Evolutionary conservation across 2,113 vertebrate species (phyloP).

Genomic region (Phyllostomus hastatus): DNA sequence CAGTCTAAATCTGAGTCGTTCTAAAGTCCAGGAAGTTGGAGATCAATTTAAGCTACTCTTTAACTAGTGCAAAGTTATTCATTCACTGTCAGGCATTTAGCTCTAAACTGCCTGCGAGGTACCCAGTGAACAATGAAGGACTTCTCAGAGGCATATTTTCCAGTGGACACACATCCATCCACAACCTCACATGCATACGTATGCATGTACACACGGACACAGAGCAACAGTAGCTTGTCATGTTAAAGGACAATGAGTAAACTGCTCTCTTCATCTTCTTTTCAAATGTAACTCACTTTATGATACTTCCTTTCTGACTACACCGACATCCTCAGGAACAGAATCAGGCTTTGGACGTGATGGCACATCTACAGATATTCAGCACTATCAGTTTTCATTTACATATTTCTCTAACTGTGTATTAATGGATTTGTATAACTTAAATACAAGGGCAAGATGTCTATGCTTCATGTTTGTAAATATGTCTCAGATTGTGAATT

Average conservation of each 20-base stretch:
- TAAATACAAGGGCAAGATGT: not conserved
- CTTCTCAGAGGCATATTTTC: not conserved
- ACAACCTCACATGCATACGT: not conserved
- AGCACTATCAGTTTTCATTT: not conserved
- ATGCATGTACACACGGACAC: not conserved
- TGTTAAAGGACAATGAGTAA: not conserved
- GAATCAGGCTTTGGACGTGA: not conserved
- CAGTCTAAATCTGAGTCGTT: not conserved
- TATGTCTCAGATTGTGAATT: not conserved
- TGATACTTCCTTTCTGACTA: not conserved
- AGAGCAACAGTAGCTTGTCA: not conserved
- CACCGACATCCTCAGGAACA: not conserved
- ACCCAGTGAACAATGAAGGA: not conserved
- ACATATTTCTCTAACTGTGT: not conserved
- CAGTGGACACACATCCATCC: not conserved
- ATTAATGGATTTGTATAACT: not conserved
- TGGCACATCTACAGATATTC: not conserved
- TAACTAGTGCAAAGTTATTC: not conserved
- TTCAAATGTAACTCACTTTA: not conserved
- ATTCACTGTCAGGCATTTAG: not conserved
- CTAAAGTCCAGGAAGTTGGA: not conserved
- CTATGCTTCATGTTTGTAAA: not conserved
- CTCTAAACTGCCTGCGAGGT: not conserved
- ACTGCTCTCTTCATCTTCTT: not conserved
- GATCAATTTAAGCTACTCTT: slow-evolving; percentile 14